These are phyloP conservation scores for Bombycilla garrulus DNA, from an alignment of 2,113 vertebrate species.

Conservation along the genomic window DNA sequence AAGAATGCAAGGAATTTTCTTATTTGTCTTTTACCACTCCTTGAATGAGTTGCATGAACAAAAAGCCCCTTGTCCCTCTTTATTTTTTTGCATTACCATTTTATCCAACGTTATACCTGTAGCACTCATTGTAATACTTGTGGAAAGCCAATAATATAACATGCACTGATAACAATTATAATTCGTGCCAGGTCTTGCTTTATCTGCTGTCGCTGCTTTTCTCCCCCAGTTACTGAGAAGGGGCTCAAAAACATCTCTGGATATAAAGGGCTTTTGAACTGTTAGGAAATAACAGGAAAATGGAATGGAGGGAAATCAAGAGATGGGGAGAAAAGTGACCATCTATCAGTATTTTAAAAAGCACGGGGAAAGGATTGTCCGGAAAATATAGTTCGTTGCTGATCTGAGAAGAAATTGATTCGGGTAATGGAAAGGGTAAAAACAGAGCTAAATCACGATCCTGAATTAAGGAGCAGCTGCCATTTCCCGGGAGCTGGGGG, in stretches of 20 bases:
- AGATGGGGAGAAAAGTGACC: too few relatives aligned
- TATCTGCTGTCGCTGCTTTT: rapidly evolving
- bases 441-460: neutral
- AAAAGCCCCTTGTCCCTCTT: too few relatives aligned
- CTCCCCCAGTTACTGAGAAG: neutral
- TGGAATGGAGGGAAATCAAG: neutral
- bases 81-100: too few relatives aligned
- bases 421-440: neutral
- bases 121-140: too few relatives aligned
- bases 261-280: neutral
- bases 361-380: neutral
- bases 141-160: too few relatives aligned
- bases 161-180: too few relatives aligned
- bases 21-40: too few relatives aligned
- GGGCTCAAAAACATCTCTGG: rapidly evolving
- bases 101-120: too few relatives aligned
- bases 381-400: neutral
- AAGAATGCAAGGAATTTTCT: too few relatives aligned
- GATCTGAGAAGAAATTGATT: neutral
- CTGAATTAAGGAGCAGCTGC: neutral
- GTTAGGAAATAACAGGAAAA: neutral
- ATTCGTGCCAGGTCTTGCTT: neutral
- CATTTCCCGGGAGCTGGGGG: neutral
- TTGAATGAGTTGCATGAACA: too few relatives aligned
- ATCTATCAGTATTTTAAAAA: neutral